Conservation (phyloP, 1,140 invertebrate species). For the Diachasmimorpha longicaudata region DNA sequence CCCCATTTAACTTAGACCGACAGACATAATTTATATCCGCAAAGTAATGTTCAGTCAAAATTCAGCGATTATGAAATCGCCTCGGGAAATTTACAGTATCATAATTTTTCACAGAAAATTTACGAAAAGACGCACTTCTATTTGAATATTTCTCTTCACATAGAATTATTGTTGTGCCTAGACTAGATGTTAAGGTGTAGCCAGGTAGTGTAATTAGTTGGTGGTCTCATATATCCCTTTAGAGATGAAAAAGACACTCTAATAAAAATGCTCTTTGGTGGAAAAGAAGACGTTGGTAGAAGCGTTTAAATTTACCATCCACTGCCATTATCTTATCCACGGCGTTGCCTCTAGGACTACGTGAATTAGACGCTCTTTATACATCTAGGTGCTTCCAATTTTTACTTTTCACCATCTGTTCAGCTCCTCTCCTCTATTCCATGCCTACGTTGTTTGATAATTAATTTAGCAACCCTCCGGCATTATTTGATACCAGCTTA, state of each 20-base stretch:
- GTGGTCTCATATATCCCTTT: background rate
- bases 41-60: no score
- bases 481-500: background rate
- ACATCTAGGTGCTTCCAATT: no score
- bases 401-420: background rate
- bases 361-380: no score
- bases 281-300: background rate
- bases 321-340: background rate
- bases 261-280: background rate
- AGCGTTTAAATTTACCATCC: background rate
- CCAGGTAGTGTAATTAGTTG: constrained; percentile 3
- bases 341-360: no score
- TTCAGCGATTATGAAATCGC: no score
- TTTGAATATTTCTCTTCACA: background rate
- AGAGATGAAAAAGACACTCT: background rate
- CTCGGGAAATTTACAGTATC: no score
- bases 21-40: no score
- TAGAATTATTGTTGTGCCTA: background rate
- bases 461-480: background rate
- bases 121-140: no score
- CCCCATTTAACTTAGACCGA: background rate
- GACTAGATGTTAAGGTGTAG: background rate
- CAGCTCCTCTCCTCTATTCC: background rate
- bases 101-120: no score
- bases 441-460: background rate